Percentiles rank a stretch among this genome's conserved stretches.
phyloP scores from a whole-genome alignment of 1,140 invertebrate genomes.

The Dolichoris vasculosae region DNA sequence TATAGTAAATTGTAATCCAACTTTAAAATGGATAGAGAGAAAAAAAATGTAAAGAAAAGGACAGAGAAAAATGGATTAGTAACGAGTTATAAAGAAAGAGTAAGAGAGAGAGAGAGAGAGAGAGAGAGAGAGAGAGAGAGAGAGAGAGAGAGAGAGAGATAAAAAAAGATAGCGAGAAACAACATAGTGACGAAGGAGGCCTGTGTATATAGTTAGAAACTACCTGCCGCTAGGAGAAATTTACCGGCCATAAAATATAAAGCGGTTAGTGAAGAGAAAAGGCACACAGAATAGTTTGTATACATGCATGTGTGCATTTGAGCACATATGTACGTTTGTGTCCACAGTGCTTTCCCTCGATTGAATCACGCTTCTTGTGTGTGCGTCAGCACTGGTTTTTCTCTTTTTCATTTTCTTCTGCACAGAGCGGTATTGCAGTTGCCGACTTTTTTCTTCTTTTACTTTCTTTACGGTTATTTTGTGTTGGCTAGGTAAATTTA shows the following conservation, averaged over 20 bases:
- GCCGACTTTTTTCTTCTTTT: slow-evolving; percentile 47
- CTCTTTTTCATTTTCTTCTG: slow-evolving; percentile 2
- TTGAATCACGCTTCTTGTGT: slow-evolving; percentile 6
- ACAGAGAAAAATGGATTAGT: too few relatives aligned
- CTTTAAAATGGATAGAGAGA: too few relatives aligned
- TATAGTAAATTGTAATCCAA: too few relatives aligned
- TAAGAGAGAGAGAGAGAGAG: neutral
- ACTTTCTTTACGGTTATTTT: slow-evolving; percentile 45
- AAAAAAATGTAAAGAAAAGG: too few relatives aligned
- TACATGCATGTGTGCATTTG: neutral
- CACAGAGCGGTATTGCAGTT: neutral
- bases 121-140: neutral
- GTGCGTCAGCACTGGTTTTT: neutral
- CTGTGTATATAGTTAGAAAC: slow-evolving; percentile 2
- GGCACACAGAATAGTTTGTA: neutral
- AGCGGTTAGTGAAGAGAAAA: slow-evolving; percentile 38
- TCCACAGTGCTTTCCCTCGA: slow-evolving; percentile 40
- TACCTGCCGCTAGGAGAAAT: slow-evolving; percentile 19
- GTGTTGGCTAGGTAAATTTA: slow-evolving; percentile 23
- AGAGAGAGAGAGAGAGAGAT: neutral
- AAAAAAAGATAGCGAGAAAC: neutral
- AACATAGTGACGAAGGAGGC: slow-evolving; percentile 33
- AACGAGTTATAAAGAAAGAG: neutral
- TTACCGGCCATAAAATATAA: slow-evolving; percentile 40
- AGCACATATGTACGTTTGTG: neutral